These are phyloP conservation scores for Plumapathes pennacea DNA, from an alignment of 92 coral and sea anemone genomes.

Conservation along the genomic window DNA sequence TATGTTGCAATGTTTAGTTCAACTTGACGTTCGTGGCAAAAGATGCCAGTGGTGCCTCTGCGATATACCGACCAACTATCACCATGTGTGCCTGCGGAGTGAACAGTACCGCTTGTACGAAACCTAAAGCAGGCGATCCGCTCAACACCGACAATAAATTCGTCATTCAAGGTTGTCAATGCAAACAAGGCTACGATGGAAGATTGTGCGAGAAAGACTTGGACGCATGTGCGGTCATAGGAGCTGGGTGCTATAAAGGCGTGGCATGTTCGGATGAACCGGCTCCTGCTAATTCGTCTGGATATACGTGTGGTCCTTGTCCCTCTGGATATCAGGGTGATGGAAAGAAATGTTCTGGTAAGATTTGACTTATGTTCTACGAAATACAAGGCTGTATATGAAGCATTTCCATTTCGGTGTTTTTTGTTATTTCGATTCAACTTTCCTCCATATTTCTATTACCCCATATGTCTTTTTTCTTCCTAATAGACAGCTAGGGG, in stretches of 20 bases:
- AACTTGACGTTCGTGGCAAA: slow-evolving; percentile 51
- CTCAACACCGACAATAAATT: slow-evolving; percentile 34
- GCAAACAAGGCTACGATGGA: slow-evolving; percentile 60
- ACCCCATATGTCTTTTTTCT: too few species aligned
- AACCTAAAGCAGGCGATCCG: slow-evolving; percentile 31
- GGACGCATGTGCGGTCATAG: slow-evolving; percentile 60
- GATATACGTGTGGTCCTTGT: slow-evolving; percentile 65
- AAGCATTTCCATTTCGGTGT: too few species aligned
- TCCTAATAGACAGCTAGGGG: too few species aligned
- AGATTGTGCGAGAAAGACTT: slow-evolving; percentile 63
- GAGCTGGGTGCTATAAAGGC: slow-evolving; percentile 69
- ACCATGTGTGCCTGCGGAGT: slow-evolving; percentile 65
- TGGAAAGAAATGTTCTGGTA: slow-evolving; percentile 67
- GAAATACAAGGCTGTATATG: too few species aligned
- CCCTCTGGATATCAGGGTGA: slow-evolving; percentile 70
- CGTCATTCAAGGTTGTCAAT: slow-evolving; percentile 54
- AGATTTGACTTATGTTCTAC: slow-evolving; percentile 7
- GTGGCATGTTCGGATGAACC: slow-evolving; percentile 60
- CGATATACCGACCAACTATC: slow-evolving; percentile 50
- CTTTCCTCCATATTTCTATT: too few species aligned
- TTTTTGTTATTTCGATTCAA: too few species aligned
- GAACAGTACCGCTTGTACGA: slow-evolving; percentile 56
- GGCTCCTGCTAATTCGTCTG: slow-evolving; percentile 42
- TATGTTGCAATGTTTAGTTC: slow-evolving; percentile 41
- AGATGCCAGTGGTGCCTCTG: slow-evolving; percentile 55